Base-by-base conservation (phyloP, 2,888 invertebrate species). In the Parthenolecanium corni region DNA sequence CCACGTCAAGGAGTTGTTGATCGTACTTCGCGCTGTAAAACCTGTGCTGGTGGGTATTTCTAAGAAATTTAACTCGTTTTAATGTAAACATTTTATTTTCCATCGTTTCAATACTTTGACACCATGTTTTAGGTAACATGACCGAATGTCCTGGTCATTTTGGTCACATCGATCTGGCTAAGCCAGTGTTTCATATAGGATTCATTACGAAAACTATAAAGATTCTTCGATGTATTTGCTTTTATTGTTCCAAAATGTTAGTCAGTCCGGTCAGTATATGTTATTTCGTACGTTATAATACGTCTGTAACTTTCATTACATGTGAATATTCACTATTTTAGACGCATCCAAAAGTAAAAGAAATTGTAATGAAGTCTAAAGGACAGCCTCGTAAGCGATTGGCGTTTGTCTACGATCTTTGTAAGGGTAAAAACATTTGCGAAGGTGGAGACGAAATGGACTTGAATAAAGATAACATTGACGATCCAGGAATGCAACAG, bases 81-180 rank as follows among this genome's bases (percentile, higher is more conserved):
- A 12, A 12, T 40, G 4, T 49, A 4, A 16, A 40, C 20, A 6
- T 54, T 1, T 21, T n/a, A 14, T 40, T 23, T 31, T 20, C 24
- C 25, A 20, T 14, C 31, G 16, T 12, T 47, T 46, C 25, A 11
- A 24, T 23, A 2, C 21, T 40, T 40, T 5, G n/a, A n/a, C n/a
- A n/a, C 23, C 3, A 21, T 51, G 6, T 47, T 52, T 38, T 56
- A 69, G 80, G 97, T 51, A 95, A 93, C 72, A 92, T 96, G 89
- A 90, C 93, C 0, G 96, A 97, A 74, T 99, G 98, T 74, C 96
- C 98, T 2, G 98, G 98, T 1, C 98, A 99, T 75, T 99, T 98
- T 77, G 98, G 96, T 3, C 98, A 99, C 74, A 89, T 99, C 70
- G 96, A 98, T 75, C 77, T 99, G 68, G 88, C 96, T 0, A 98